Percentiles rank a stretch among this genome's conserved stretches.
Evolutionary conservation across 2,888 invertebrate species (phyloP).

Genomic region (Erannis defoliaria): DNA sequence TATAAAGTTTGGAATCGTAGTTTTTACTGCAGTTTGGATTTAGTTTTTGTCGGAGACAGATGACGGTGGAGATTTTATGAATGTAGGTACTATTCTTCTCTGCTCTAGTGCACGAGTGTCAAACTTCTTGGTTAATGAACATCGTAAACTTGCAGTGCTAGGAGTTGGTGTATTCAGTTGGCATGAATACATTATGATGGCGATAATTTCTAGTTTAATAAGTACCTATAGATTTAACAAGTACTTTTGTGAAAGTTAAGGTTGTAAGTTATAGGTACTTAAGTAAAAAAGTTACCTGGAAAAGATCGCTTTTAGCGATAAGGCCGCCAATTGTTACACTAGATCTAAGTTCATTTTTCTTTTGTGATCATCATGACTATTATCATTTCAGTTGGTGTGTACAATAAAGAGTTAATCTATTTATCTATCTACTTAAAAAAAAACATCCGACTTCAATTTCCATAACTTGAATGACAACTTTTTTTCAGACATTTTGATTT

Average conservation of each 20-base stretch:
- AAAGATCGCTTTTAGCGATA: too few species aligned
- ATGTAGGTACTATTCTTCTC: conserved; percentile 23
- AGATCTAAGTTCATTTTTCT: too few species aligned
- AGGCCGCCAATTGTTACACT: too few species aligned
- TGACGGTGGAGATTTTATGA: conserved; percentile 33
- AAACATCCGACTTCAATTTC: too few species aligned
- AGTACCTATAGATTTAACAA: background rate
- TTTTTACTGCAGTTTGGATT: conserved; percentile 56
- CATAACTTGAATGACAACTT: too few species aligned
- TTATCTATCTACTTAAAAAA: too few species aligned
- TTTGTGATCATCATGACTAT: too few species aligned
- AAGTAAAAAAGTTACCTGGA: background rate
- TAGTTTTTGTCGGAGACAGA: conserved; percentile 46
- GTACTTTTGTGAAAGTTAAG: too few species aligned
- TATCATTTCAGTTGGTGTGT: too few species aligned
- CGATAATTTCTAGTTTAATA: background rate
- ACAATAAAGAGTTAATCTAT: too few species aligned
- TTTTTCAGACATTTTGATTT: too few species aligned
- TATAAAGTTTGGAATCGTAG: conserved; percentile 55
- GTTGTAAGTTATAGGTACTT: too few species aligned
- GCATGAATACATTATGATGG: conserved; percentile 12
- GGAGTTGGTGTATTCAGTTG: background rate
- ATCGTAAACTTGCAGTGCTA: conserved; percentile 17
- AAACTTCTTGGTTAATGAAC: conserved; percentile 21
- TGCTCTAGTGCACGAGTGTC: conserved; percentile 15